These are phyloP conservation scores for Sialis lutaria DNA, from an alignment of 2,888 invertebrate species.

Conservation along the genomic window DNA sequence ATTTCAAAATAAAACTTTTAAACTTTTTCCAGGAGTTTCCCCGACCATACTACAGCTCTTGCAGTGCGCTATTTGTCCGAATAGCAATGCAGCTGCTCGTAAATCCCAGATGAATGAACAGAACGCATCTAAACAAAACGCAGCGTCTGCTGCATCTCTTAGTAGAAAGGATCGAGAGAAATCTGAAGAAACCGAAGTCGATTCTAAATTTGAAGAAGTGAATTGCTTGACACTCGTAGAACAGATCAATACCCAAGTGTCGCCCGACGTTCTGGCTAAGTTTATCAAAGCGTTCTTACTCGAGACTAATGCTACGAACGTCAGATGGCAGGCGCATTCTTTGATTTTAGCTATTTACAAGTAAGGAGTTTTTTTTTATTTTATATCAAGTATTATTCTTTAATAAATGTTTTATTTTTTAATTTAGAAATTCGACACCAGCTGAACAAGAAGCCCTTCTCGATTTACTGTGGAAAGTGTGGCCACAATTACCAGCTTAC, in stretches of 20 bases:
- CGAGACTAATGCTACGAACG: slow-evolving; percentile 81
- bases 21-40: slow-evolving; percentile 42
- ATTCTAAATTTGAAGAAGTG: slow-evolving; percentile 46
- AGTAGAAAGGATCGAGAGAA: slow-evolving; percentile 41
- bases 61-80: slow-evolving; percentile 70
- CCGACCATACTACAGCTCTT: slow-evolving; percentile 79
- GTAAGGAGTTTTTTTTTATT: slow-evolving; percentile 20
- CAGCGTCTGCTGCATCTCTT: slow-evolving; percentile 13
- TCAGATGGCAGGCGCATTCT: slow-evolving; percentile 92
- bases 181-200: slow-evolving; percentile 46
- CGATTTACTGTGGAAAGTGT: slow-evolving; percentile 76
- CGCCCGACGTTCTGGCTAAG: slow-evolving; percentile 41
- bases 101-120: slow-evolving; percentile 16
- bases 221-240: slow-evolving; percentile 50
- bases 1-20: slow-evolving; percentile 4
- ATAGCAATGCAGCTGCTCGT: slow-evolving; percentile 16
- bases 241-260: slow-evolving; percentile 49
- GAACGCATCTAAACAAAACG: slow-evolving; percentile 11
- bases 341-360: slow-evolving; percentile 69
- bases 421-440: slow-evolving; percentile 50
- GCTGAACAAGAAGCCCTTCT: slow-evolving; percentile 64
- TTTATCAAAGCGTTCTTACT: slow-evolving; percentile 83
- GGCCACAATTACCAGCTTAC: slow-evolving; percentile 78
- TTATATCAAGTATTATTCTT: not conserved
- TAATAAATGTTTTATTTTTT: slow-evolving; percentile 2